phyloP scores from a whole-genome alignment of 1,140 invertebrate species.

The Pantala flavescens region DNA sequence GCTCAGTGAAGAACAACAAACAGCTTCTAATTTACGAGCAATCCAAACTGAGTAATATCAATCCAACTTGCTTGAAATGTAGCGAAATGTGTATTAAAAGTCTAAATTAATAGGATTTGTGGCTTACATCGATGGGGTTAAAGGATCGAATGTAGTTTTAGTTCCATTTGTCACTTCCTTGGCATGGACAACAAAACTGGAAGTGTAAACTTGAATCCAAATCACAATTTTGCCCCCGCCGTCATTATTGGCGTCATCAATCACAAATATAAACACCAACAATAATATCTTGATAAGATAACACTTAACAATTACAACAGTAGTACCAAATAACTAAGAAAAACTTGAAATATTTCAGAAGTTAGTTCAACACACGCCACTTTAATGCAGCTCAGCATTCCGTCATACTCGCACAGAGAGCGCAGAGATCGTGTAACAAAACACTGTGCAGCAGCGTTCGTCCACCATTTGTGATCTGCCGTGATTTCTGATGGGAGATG shows the following conservation, averaged over 20 bases:
- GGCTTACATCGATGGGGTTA: not conserved
- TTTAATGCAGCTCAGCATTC: conserved; percentile 9
- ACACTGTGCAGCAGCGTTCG: not conserved
- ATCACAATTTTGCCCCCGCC: not conserved
- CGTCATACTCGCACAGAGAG: conserved; percentile 7
- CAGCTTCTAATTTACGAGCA: too few species aligned
- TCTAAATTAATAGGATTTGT: not conserved
- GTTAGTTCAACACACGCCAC: not conserved
- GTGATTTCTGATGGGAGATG: too few species aligned
- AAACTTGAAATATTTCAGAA: not conserved
- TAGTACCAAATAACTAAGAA: not conserved
- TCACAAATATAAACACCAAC: not conserved
- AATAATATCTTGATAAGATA: not conserved
- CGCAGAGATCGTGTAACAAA: conserved; percentile 1
- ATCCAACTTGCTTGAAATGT: too few species aligned
- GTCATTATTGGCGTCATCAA: not conserved
- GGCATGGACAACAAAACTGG: not conserved
- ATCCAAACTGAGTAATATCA: too few species aligned
- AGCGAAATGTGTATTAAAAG: too few species aligned
- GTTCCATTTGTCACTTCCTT: conserved; percentile 9
- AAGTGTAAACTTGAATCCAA: not conserved
- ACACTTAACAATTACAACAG: not conserved
- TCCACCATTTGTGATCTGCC: too few species aligned
- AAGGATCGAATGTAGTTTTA: not conserved
- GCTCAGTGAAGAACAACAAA: too few species aligned